phyloP scores from a whole-genome alignment of 2,113 vertebrate species.

The Myiozetetes cayanensis region DNA sequence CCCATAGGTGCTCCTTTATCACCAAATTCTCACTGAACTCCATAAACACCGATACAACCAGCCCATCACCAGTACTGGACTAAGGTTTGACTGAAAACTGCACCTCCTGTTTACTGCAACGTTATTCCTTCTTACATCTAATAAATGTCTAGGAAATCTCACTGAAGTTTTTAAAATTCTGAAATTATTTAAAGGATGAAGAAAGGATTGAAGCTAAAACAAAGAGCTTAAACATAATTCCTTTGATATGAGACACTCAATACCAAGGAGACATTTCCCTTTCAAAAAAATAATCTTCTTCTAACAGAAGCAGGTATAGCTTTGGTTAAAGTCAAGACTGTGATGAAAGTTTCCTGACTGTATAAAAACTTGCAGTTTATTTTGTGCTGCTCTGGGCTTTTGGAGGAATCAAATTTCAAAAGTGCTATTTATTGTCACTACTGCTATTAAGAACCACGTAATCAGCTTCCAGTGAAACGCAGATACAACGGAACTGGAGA shows the following conservation, averaged over 20 bases:
- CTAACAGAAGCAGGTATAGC: not conserved
- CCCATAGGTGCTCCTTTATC: not conserved
- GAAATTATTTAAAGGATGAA: not conserved
- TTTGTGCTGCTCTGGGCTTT: not conserved
- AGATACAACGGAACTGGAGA: not conserved
- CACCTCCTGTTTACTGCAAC: not conserved
- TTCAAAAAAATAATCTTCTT: not conserved
- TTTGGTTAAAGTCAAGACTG: not conserved
- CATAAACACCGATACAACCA: rapidly evolving
- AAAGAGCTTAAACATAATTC: not conserved
- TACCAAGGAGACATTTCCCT: not conserved
- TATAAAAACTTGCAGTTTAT: not conserved
- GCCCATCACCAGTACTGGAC: not conserved
- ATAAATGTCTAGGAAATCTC: not conserved
- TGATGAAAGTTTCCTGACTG: not conserved
- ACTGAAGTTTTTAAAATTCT: not conserved
- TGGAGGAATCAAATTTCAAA: not conserved
- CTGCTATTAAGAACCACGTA: not conserved
- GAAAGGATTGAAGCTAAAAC: not conserved
- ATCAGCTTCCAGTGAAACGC: not conserved
- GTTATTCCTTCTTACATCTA: not conserved
- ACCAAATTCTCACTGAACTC: not conserved
- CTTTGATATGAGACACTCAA: not conserved
- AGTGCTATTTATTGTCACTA: not conserved
- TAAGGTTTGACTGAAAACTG: not conserved